Conservation (phyloP, 2,113 vertebrate genomes). For the Dasypus novemcinctus region DNA sequence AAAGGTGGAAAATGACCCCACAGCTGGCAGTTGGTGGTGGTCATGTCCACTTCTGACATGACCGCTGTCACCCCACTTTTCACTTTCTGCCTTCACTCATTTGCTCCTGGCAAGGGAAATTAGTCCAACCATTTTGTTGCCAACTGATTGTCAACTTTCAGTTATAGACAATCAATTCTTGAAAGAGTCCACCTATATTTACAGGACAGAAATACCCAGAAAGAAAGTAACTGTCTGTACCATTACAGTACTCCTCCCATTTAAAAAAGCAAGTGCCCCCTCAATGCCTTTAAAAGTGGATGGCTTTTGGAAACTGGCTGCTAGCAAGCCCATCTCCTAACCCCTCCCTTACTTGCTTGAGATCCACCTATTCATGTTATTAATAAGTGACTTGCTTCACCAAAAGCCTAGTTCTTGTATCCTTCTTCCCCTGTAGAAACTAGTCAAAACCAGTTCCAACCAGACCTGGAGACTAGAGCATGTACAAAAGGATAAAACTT, state of each 20-base stretch:
- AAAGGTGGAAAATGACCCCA: background rate
- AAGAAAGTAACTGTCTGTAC: background rate
- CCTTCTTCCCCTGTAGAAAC: no score
- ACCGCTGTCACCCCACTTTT: background rate
- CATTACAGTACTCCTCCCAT: background rate
- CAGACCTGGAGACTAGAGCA: no score
- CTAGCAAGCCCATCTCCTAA: no score
- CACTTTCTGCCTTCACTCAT: background rate
- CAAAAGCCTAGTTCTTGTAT: no score
- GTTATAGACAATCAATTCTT: background rate
- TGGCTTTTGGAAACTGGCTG: background rate
- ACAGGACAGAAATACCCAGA: background rate
- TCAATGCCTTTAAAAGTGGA: slow-evolving; percentile 31
- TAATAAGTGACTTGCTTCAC: no score
- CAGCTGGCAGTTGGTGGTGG: background rate
- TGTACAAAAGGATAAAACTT: no score
- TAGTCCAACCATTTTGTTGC: background rate
- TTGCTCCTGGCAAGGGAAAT: background rate
- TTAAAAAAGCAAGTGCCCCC: background rate
- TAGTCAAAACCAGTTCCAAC: no score
- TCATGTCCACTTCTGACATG: background rate
- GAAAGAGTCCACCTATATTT: background rate
- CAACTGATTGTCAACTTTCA: background rate
- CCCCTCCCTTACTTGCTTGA: no score
- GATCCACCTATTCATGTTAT: no score